Conservation (phyloP, 2,113 vertebrate genomes). For the Fulmarus glacialis region DNA sequence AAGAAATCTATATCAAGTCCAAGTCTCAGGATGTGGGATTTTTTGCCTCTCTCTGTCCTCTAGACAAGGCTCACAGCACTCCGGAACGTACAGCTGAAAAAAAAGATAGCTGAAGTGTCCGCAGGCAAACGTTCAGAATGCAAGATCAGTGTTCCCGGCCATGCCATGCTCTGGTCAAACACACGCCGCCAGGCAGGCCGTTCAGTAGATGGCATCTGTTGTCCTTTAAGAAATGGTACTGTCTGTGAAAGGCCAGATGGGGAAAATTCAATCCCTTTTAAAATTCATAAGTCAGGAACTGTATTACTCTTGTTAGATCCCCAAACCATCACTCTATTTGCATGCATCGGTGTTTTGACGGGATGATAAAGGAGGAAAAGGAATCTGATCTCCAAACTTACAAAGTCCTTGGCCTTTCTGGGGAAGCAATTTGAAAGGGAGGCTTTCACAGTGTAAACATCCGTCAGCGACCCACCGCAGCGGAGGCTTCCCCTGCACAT, state of each 20-base stretch:
- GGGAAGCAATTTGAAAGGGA: neutral
- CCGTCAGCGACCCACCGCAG: neutral
- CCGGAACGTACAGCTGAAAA: neutral
- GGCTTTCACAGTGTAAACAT: neutral
- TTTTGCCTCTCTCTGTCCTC: neutral
- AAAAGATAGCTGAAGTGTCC: neutral
- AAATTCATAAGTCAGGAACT: neutral
- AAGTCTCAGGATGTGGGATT: neutral
- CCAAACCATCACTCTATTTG: neutral
- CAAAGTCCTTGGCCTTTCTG: neutral
- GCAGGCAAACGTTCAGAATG: neutral
- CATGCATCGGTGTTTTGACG: rapidly evolving
- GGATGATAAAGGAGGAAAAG: neutral
- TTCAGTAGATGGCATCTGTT: neutral
- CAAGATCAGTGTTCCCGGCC: neutral
- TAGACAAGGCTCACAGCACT: neutral
- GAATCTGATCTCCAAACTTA: neutral
- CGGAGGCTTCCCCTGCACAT: neutral
- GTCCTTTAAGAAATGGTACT: neutral
- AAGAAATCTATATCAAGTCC: neutral
- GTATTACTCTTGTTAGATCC: neutral
- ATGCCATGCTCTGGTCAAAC: neutral
- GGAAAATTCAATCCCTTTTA: neutral
- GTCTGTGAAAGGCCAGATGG: neutral
- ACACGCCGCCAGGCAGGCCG: rapidly evolving